Base-by-base conservation (phyloP, 2,113 vertebrate species). In the cat (Felis catus) region DNA sequence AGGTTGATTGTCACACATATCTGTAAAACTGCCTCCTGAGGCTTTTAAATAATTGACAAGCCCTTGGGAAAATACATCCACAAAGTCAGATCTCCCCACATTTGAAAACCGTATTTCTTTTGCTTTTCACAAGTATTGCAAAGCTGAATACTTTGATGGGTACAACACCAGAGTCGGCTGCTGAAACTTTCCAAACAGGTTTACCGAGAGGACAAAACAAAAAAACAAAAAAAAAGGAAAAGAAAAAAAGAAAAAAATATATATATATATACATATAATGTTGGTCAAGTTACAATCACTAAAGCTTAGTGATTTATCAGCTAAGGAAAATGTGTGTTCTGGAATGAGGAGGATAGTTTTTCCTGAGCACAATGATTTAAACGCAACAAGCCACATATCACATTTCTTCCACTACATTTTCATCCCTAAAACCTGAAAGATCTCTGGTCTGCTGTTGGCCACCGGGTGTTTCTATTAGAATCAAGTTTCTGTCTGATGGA, bases 11-110 rank as follows among this genome's bases (percentile, higher is more conserved):
- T 85, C 33, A 94, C 36, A 66, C 21, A 33, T 48, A 89, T 92
- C 93, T 95, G 53, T 74, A 85, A 93, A 80, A 74, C 25, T 61
- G 8, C 70, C 41, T 95, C 76, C 58, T 68, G 29, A 65, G 36
- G 41, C 16, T 79, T 83, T 68, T 81, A 58, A 79, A 96, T 92
- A 94, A 91, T 74, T 95, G 83, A 91, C 53, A 93, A 66, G 39
- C 10, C 33, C 53, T 97, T 90, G 68, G 80, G 61, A 78, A 89
- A 96, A 81, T 53, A 53, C 2, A 51, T 58, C 58, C 73, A 85
- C 66, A 95, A 85, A 91, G 94, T 92, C 55, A 70, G 45, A 81
- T 61, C 29, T 87, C 16, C 33, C 41, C 45, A 66, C 23, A 53
- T 76, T 95, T 92, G 61, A 33, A 33, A 97, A 94, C 41, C 58